phyloP scores from a whole-genome alignment of 1,140 invertebrate genomes.

The Drosophila pectinifera region DNA sequence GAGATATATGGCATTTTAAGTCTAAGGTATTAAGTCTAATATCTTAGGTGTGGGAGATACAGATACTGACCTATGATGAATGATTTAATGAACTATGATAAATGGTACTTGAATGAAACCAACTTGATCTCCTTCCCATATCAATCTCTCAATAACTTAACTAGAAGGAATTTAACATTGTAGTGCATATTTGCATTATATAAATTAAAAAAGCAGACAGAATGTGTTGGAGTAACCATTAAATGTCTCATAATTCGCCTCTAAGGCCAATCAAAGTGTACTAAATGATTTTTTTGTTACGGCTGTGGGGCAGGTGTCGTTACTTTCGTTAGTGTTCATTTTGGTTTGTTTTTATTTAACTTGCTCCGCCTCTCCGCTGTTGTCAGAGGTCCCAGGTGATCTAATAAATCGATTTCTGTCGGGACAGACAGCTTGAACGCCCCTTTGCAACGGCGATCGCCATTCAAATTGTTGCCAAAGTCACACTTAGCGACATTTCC shows the following conservation, averaged over 20 bases:
- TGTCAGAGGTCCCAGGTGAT: constrained; percentile 37
- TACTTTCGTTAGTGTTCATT: constrained; percentile 5
- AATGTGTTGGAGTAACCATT: constrained; percentile 30
- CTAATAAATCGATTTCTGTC: constrained; percentile 30
- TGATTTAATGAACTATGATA: not conserved
- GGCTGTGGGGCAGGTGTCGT: constrained; percentile 14
- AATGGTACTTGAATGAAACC: not conserved
- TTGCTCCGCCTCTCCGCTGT: constrained; percentile 21
- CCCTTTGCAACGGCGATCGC: constrained; percentile 30
- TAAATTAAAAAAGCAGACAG: constrained; percentile 12
- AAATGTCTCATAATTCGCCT: constrained; percentile 43
- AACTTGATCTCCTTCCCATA: constrained; percentile 27
- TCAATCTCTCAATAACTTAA: not conserved
- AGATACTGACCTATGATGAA: not conserved
- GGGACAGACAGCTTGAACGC: constrained; percentile 32
- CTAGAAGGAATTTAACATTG: constrained; percentile 27
- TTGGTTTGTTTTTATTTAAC: constrained; percentile 5
- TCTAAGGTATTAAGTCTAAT: not conserved
- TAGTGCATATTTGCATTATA: constrained; percentile 20
- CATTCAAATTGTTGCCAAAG: constrained; percentile 34
- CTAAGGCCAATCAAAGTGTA: constrained; percentile 40
- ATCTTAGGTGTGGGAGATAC: not conserved
- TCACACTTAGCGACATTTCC: constrained; percentile 32
- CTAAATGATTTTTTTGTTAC: not conserved
- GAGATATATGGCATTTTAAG: not conserved